Evolutionary conservation across 2,113 vertebrate species (phyloP).

Genomic region (Cygnus buccinator): DNA sequence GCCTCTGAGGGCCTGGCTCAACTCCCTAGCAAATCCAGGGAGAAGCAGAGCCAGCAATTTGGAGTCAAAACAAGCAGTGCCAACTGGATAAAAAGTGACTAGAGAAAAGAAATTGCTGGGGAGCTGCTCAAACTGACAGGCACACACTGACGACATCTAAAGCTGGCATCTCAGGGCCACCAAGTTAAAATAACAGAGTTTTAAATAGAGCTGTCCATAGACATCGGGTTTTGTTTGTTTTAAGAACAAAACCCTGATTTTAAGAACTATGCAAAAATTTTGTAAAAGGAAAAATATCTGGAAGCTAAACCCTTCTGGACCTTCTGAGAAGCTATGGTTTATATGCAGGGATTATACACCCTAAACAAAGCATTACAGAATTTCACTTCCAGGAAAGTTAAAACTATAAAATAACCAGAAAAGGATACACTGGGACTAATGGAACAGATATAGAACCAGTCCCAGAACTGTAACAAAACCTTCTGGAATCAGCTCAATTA

Average conservation of each 20-base stretch:
- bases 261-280: background rate
- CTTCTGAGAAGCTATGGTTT: background rate
- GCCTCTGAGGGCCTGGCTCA: background rate
- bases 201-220: background rate
- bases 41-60: background rate
- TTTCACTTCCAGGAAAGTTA: background rate
- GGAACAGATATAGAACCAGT: background rate
- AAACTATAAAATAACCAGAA: background rate
- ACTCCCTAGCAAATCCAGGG: background rate
- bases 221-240: background rate
- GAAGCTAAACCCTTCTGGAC: background rate
- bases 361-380: background rate
- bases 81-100: background rate
- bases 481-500: background rate
- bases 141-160: background rate
- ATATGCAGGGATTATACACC: background rate
- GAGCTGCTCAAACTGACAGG: background rate
- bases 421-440: background rate
- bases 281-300: background rate
- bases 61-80: background rate
- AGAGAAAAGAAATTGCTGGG: background rate
- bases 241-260: background rate
- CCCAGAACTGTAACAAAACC: background rate
- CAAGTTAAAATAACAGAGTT: fast-evolving
- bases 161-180: background rate